Evolutionary conservation across 2,888 invertebrate genomes (phyloP).

Genomic region (Lithophane ornitopus): DNA sequence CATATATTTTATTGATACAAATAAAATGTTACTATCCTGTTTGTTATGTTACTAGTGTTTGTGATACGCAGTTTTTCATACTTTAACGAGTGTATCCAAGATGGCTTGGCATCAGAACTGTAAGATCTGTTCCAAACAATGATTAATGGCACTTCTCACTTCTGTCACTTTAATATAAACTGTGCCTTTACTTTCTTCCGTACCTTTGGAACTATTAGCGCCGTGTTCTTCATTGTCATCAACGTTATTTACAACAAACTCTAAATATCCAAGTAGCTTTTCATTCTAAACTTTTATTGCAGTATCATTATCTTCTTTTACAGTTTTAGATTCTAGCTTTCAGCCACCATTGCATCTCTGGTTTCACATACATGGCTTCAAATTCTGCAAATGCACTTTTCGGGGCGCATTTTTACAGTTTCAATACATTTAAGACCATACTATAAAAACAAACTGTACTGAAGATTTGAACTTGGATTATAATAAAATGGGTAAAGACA

Average conservation of each 20-base stretch:
- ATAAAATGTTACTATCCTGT: slow-evolving; percentile 80
- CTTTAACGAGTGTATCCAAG: slow-evolving; percentile 47
- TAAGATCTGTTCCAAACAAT: slow-evolving; percentile 38
- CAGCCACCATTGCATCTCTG: slow-evolving; percentile 1
- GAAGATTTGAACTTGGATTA: slow-evolving; percentile 13
- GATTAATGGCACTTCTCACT: slow-evolving; percentile 11
- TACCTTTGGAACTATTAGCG: not conserved
- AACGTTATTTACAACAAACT: not conserved
- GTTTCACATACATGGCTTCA: slow-evolving; percentile 14
- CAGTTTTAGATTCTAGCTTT: slow-evolving; percentile 9
- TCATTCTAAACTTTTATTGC: not conserved
- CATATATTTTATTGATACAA: slow-evolving; percentile 75
- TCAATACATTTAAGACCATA: slow-evolving; percentile 36
- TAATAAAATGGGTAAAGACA: slow-evolving; percentile 4
- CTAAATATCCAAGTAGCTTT: slow-evolving; percentile 3
- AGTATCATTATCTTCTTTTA: slow-evolving; percentile 27
- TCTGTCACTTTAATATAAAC: not conserved
- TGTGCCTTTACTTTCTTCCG: not conserved
- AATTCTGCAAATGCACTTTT: slow-evolving; percentile 25
- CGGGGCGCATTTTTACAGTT: slow-evolving; percentile 23
- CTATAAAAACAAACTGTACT: slow-evolving; percentile 40
- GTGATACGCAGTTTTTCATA: slow-evolving; percentile 59
- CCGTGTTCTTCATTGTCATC: not conserved
- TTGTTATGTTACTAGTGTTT: slow-evolving; percentile 71
- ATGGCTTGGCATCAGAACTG: slow-evolving; percentile 43